Percentiles rank a stretch among this genome's conserved stretches.
These are phyloP conservation scores for Arrhopalites spinosus DNA, from an alignment of 2,888 invertebrate genomes.

Conservation along the genomic window DNA sequence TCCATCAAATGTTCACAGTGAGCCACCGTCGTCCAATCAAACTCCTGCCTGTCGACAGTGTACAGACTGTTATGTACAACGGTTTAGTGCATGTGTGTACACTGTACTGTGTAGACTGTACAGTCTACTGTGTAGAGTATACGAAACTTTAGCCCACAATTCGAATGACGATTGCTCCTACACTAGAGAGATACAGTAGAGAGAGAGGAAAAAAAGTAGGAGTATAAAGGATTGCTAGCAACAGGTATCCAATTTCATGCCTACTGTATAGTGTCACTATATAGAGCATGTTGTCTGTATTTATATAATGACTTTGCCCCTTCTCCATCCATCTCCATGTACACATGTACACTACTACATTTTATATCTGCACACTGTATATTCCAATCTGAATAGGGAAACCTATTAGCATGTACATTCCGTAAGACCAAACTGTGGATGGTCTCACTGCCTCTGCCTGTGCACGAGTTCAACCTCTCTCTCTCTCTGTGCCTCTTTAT, in stretches of 20 bases:
- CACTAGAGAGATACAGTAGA: no score
- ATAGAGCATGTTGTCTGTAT: background rate
- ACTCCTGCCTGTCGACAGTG: no score
- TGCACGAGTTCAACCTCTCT: no score
- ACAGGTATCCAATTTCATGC: conserved; percentile 16
- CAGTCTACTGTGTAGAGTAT: background rate
- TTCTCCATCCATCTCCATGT: background rate
- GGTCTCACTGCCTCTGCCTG: no score
- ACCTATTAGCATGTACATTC: background rate
- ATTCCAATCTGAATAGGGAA: no score
- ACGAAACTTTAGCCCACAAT: no score
- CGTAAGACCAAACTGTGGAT: background rate
- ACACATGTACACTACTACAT: background rate
- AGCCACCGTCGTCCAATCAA: conserved; percentile 1
- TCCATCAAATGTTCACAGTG: background rate
- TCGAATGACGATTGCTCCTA: no score
- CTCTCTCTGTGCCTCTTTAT: no score
- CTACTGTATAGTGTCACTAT: background rate
- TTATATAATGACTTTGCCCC: background rate
- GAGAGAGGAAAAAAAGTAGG: background rate
- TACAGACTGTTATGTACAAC: no score
- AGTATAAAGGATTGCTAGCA: background rate
- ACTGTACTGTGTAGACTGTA: background rate
- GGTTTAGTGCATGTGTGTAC: no score
- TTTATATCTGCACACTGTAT: no score